A percentile compares a stretch with the other conserved stretches of the same genome.
Evolutionary conservation across 92 coral and sea anemone genomes (phyloP).

Genomic region (Metridium senile): DNA sequence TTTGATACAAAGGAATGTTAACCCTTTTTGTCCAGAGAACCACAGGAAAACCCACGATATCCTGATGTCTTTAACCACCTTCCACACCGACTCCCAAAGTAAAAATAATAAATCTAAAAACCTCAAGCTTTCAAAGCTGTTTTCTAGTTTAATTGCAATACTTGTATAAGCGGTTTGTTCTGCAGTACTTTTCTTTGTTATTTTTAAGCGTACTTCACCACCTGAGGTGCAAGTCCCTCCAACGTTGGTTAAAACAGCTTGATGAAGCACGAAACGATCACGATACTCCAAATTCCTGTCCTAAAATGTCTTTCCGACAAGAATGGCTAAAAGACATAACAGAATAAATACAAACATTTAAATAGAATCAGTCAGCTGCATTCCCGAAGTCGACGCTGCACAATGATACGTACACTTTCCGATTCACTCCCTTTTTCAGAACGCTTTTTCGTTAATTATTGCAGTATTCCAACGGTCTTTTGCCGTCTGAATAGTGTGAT

Average conservation of each 20-base stretch:
- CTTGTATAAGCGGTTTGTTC: not conserved
- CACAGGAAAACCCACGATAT: slow-evolving; percentile 26
- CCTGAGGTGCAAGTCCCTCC: not conserved
- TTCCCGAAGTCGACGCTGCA: too few relatives aligned
- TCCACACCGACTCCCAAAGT: not conserved
- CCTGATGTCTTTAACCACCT: slow-evolving; percentile 17
- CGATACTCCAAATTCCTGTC: not conserved
- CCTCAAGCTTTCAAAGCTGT: not conserved
- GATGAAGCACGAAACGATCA: not conserved
- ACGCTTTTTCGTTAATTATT: too few relatives aligned
- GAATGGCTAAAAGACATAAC: not conserved
- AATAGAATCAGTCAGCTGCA: too few relatives aligned
- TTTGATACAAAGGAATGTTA: slow-evolving; percentile 25
- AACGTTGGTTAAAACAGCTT: not conserved
- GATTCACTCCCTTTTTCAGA: too few relatives aligned
- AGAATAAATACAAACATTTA: too few relatives aligned
- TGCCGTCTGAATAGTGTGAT: too few relatives aligned
- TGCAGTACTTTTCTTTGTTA: not conserved
- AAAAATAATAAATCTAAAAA: not conserved
- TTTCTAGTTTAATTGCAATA: not conserved
- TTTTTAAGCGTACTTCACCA: slow-evolving; percentile 5
- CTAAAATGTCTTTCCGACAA: not conserved
- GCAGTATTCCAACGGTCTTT: too few relatives aligned
- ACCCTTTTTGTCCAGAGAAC: slow-evolving; percentile 20
- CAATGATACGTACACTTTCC: too few relatives aligned